phyloP scores from a whole-genome alignment of 2,888 invertebrate genomes.

The Parthenolecanium corni region DNA sequence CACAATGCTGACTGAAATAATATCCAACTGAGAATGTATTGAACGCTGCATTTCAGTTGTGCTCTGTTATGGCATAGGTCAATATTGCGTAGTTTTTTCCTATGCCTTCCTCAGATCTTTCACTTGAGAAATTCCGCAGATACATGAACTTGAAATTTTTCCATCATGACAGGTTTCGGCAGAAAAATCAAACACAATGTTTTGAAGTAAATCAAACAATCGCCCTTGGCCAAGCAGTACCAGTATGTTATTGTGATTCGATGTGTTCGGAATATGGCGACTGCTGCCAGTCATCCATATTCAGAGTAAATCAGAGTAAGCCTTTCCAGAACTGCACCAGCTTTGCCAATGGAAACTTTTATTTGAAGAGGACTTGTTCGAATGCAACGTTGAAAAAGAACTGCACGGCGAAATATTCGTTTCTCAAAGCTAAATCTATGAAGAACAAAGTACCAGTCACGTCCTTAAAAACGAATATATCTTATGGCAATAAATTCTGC shows the following conservation, averaged over 20 bases:
- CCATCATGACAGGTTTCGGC: too few relatives aligned
- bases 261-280: neutral
- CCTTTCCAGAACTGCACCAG: neutral
- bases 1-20: too few relatives aligned
- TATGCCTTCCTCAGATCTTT: too few relatives aligned
- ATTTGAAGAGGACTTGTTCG: neutral
- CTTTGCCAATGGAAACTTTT: neutral
- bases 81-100: too few relatives aligned
- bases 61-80: too few relatives aligned
- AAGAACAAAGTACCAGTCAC: constrained; percentile 2
- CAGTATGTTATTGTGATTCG: neutral
- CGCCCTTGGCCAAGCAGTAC: neutral
- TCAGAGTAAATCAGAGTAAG: too few relatives aligned
- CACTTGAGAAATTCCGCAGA: too few relatives aligned
- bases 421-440: neutral
- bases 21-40: too few relatives aligned
- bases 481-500: constrained; percentile 11
- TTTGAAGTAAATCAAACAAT: too few relatives aligned
- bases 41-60: too few relatives aligned
- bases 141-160: too few relatives aligned
- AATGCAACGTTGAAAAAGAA: neutral
- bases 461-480: neutral
- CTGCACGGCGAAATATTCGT: neutral
- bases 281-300: neutral
- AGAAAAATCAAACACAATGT: too few relatives aligned